A percentile compares a stretch with the other conserved stretches of the same genome.
These are phyloP conservation scores for Scalopus aquaticus DNA, from an alignment of 2,113 vertebrate genomes.

Conservation along the genomic window DNA sequence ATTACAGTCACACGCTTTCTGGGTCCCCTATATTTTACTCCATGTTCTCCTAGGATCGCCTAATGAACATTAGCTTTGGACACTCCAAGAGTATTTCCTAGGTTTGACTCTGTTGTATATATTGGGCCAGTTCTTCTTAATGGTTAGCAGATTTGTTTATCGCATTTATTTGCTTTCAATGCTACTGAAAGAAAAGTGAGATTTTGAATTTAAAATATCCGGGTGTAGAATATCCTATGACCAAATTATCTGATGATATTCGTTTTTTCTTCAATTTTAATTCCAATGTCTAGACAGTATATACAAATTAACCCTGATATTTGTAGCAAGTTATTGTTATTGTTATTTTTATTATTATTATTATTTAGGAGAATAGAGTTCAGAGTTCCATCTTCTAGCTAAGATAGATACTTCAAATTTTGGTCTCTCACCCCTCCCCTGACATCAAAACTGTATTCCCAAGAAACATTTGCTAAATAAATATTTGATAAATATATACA, in stretches of 20 bases:
- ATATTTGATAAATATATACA: too few relatives aligned
- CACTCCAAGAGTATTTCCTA: not conserved
- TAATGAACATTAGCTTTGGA: not conserved
- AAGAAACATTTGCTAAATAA: too few relatives aligned
- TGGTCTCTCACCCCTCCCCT: too few relatives aligned
- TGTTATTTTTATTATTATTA: too few relatives aligned
- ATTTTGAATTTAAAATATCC: not conserved
- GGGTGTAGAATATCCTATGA: not conserved
- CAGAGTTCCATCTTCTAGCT: too few relatives aligned
- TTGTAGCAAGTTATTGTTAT: not conserved
- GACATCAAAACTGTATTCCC: too few relatives aligned
- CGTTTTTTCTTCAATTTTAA: not conserved
- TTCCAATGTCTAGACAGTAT: not conserved
- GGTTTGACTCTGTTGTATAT: not conserved
- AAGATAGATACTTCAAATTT: too few relatives aligned
- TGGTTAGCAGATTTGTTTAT: not conserved
- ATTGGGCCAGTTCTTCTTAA: not conserved
- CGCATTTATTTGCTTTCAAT: not conserved
- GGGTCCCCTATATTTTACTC: not conserved
- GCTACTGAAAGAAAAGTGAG: conserved; percentile 1
- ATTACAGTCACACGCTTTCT: not conserved
- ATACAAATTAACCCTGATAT: not conserved
- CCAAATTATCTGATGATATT: not conserved
- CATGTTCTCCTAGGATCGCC: not conserved
- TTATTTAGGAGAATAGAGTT: too few relatives aligned